A percentile compares a stretch with the other conserved stretches of the same genome.
Conservation (phyloP, 2,113 vertebrate species). For the Fregata magnificens region DNA sequence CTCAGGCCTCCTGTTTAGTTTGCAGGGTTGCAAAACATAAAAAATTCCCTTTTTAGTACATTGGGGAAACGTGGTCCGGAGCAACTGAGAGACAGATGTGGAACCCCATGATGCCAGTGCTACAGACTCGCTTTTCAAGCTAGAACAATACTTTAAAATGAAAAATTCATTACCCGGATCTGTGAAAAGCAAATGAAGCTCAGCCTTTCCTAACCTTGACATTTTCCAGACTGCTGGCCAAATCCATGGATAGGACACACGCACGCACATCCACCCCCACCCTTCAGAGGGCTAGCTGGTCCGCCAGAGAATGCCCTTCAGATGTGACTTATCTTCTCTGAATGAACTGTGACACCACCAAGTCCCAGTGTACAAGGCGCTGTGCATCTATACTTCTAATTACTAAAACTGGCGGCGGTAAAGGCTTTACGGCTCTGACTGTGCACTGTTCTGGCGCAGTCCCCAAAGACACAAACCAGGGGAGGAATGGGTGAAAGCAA, state of each 20-base stretch:
- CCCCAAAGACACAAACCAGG: neutral
- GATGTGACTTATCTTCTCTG: neutral
- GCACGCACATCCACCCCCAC: neutral
- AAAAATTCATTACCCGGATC: conserved; percentile 48
- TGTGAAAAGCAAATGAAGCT: conserved; percentile 53
- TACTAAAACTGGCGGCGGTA: neutral
- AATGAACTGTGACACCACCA: neutral
- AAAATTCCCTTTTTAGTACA: neutral
- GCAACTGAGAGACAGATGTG: conserved; percentile 33
- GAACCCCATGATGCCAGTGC: conserved; percentile 5
- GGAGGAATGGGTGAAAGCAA: neutral
- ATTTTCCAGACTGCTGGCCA: conserved; percentile 62
- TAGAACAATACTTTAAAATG: conserved; percentile 55
- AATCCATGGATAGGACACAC: neutral
- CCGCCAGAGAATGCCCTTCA: neutral
- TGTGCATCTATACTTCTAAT: neutral
- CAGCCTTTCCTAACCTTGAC: conserved; percentile 60
- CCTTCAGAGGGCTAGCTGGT: conserved; percentile 26
- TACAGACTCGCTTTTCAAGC: neutral
- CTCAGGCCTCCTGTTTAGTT: neutral
- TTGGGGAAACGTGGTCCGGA: neutral
- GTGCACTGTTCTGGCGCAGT: neutral
- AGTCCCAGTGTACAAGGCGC: fast-evolving
- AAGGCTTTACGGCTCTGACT: neutral
- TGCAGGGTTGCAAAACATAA: neutral